Evolutionary conservation across 2,797 vertebrate genomes (phyloP).

Genomic region (Cynopterus sphinx): DNA sequence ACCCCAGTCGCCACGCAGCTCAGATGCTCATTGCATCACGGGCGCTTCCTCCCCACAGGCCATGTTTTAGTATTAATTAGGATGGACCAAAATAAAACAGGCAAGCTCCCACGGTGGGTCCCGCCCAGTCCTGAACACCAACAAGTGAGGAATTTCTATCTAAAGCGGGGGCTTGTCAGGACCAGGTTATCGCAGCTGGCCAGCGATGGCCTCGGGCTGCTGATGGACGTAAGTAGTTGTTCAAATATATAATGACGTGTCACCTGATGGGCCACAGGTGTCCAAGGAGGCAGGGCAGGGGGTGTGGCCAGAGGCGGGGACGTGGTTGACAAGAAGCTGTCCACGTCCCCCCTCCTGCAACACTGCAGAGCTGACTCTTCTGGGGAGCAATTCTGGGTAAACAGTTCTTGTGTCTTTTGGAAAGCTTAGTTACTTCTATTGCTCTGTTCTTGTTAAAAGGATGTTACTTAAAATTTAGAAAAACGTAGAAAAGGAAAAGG

Average conservation of each 20-base stretch:
- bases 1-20: fast-evolving
- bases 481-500: background rate
- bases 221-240: conserved; percentile 71
- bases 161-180: conserved; percentile 46
- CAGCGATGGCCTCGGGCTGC: conserved; percentile 64
- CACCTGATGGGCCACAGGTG: conserved; percentile 74
- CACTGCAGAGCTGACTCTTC: fast-evolving
- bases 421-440: background rate
- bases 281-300: background rate
- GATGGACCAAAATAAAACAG: background rate
- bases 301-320: conserved; percentile 12
- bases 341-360: fast-evolving
- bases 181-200: background rate
- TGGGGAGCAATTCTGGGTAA: background rate
- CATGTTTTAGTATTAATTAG: fast-evolving
- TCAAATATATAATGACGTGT: conserved; percentile 63
- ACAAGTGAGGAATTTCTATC: conserved; percentile 62
- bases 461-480: background rate
- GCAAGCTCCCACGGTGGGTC: background rate
- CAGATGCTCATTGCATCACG: fast-evolving
- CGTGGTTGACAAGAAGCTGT: conserved; percentile 40
- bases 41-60: fast-evolving
- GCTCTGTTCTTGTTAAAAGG: background rate
- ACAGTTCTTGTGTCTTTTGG: background rate
- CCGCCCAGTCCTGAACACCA: background rate